These are phyloP conservation scores for Mylabris sibirica DNA, from an alignment of 2,888 invertebrate species.

Conservation along the genomic window DNA sequence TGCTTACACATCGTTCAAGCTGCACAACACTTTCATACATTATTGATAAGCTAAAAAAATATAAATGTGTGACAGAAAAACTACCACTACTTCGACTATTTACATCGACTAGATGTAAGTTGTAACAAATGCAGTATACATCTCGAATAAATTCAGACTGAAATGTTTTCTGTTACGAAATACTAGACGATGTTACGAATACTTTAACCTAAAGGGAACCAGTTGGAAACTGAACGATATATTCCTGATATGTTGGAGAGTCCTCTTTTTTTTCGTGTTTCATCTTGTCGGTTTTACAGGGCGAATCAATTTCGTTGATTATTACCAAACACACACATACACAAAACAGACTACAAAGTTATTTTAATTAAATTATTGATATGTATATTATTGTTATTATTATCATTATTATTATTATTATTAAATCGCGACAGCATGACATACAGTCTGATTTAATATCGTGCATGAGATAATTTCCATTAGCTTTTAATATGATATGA, in stretches of 20 bases:
- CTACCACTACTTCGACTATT: conserved; percentile 22
- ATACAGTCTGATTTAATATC: conserved; percentile 29
- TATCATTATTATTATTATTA: conserved; percentile 21
- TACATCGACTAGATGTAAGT: conserved; percentile 44
- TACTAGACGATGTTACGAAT: not conserved
- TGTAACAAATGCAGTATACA: conserved; percentile 52
- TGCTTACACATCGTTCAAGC: conserved; percentile 43
- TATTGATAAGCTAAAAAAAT: conserved; percentile 41
- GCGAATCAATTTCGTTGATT: not conserved
- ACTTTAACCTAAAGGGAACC: conserved; percentile 10
- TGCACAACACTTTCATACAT: conserved; percentile 39
- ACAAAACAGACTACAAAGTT: not conserved
- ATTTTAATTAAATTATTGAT: conserved; percentile 1
- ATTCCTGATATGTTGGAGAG: not conserved
- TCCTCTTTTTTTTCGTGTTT: not conserved
- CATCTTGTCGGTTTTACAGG: not conserved
- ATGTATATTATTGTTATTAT: not conserved
- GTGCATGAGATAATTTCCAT: conserved; percentile 35
- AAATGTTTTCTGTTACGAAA: not conserved
- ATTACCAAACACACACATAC: too few relatives aligned
- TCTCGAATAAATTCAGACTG: conserved; percentile 40
- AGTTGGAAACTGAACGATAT: not conserved
- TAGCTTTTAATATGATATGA: conserved; percentile 35
- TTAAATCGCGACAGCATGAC: conserved; percentile 28
- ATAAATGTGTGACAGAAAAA: conserved; percentile 34